A percentile compares a stretch with the other conserved stretches of the same genome.
Evolutionary conservation across 2,888 invertebrate genomes (phyloP).

Genomic region (Strigamia crassipes): DNA sequence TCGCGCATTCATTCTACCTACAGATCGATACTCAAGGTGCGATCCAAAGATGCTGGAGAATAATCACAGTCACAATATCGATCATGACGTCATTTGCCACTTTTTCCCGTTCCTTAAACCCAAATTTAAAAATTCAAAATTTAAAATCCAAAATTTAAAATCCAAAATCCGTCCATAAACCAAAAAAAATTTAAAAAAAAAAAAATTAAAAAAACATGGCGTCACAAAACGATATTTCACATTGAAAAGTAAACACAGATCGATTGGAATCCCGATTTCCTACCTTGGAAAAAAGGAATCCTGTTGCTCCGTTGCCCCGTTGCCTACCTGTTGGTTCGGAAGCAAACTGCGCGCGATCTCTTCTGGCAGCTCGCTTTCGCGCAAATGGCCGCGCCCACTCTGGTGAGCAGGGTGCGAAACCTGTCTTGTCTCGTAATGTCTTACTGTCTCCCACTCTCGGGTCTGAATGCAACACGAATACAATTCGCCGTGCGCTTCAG

Average conservation of each 20-base stretch:
- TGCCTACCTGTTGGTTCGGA: slow-evolving; percentile 40
- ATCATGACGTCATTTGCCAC: neutral
- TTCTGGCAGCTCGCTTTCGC: neutral
- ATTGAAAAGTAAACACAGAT: neutral
- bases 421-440: too few species aligned
- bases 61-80: neutral
- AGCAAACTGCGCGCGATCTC: slow-evolving; percentile 36
- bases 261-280: neutral
- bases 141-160: too few species aligned
- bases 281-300: slow-evolving; percentile 10
- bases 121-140: neutral
- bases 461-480: too few species aligned
- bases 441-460: too few species aligned
- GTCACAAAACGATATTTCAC: too few species aligned
- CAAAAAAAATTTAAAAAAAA: too few species aligned
- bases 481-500: too few species aligned
- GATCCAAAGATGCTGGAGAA: slow-evolving; percentile 11
- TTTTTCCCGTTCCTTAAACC: neutral
- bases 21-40: slow-evolving; percentile 16
- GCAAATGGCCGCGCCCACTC: slow-evolving; percentile 19
- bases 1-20: neutral
- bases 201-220: too few species aligned
- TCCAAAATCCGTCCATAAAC: too few species aligned
- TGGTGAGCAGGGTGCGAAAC: neutral
- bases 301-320: too few species aligned